phyloP scores from a whole-genome alignment of 2,797 vertebrate species.

The Sebastiscus albofasciatus region DNA sequence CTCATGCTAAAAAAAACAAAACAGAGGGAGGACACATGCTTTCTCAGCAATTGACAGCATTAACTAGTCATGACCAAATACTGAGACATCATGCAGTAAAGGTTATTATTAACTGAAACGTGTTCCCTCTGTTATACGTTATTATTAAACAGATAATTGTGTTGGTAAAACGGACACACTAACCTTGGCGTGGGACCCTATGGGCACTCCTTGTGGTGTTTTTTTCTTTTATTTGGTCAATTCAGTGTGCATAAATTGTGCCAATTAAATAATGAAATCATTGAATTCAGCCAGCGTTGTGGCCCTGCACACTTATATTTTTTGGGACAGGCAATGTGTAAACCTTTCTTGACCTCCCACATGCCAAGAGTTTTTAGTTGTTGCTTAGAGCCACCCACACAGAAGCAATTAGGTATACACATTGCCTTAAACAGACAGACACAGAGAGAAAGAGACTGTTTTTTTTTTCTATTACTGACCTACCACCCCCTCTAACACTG shows the following conservation, averaged over 20 bases:
- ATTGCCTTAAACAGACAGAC: conserved; percentile 73
- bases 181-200: conserved; percentile 83
- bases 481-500: conserved; percentile 31
- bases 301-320: conserved; percentile 74
- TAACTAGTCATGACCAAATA: conserved; percentile 12
- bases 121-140: conserved; percentile 40
- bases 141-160: conserved; percentile 36
- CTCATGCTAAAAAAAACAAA: conserved; percentile 75
- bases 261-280: conserved; percentile 72
- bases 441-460: conserved; percentile 47
- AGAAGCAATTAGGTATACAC: conserved; percentile 80
- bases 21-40: neutral
- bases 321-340: conserved; percentile 84
- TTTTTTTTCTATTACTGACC: conserved; percentile 37
- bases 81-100: conserved; percentile 47
- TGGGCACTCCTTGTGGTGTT: conserved; percentile 76
- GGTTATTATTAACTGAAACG: conserved; percentile 10
- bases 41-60: conserved; percentile 1
- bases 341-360: conserved; percentile 82
- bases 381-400: conserved; percentile 81
- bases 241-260: conserved; percentile 57
- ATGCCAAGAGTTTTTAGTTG: conserved; percentile 79
- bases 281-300: conserved; percentile 66
- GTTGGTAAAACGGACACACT: conserved; percentile 75
- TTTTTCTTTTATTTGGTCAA: conserved; percentile 57